A percentile compares a stretch with the other conserved stretches of the same genome.
Evolutionary conservation across 2,888 invertebrate genomes (phyloP).

Genomic region (Leptopilina drosophilae): DNA sequence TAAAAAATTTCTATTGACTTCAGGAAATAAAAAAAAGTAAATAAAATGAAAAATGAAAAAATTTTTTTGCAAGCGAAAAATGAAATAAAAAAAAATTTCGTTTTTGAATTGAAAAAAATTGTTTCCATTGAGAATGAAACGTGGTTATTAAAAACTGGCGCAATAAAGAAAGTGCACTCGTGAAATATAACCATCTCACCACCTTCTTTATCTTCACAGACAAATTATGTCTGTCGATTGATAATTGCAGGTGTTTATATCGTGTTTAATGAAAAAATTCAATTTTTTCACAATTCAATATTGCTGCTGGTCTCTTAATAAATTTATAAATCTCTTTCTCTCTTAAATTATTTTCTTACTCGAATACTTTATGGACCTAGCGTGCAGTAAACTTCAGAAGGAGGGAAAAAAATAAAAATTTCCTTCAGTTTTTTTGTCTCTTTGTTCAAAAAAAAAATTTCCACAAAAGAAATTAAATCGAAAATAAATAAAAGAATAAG

Average conservation of each 20-base stretch:
- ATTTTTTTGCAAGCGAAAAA: too few relatives aligned
- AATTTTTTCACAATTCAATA: slow-evolving; percentile 54
- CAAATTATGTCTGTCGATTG: slow-evolving; percentile 57
- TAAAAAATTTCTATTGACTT: too few relatives aligned
- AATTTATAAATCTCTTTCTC: neutral
- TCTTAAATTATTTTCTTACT: neutral
- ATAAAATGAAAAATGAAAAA: too few relatives aligned
- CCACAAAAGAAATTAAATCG: too few relatives aligned
- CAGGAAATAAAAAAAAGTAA: too few relatives aligned
- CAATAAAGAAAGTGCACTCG: slow-evolving; percentile 34
- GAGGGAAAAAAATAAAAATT: neutral
- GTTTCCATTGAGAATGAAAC: neutral
- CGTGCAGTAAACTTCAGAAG: neutral
- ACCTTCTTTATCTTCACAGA: slow-evolving; percentile 38
- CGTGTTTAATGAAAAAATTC: neutral
- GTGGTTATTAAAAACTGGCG: slow-evolving; percentile 30
- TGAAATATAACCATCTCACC: slow-evolving; percentile 35
- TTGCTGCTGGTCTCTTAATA: slow-evolving; percentile 31
- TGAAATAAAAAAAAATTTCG: too few relatives aligned
- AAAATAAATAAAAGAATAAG: too few relatives aligned
- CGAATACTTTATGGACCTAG: neutral
- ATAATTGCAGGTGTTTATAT: slow-evolving; percentile 59
- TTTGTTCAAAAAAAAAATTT: too few relatives aligned
- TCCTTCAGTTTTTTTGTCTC: too few relatives aligned
- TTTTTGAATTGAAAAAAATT: too few relatives aligned